Conservation (phyloP, 1,140 invertebrate species). For the Drosophila pachea region DNA sequence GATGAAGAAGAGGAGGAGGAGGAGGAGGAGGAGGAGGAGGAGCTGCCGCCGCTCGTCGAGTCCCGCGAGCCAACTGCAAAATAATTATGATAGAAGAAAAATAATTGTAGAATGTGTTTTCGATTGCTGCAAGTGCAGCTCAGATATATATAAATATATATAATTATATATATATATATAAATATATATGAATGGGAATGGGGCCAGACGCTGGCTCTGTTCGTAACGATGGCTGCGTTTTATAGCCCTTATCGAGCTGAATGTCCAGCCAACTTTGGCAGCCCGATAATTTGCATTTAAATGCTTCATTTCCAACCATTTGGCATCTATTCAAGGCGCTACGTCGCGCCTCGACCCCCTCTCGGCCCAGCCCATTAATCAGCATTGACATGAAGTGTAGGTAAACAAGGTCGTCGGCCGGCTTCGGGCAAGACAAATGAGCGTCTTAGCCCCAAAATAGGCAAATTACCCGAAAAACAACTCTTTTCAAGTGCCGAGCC, state of each 20-base stretch:
- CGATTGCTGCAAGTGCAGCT: slow-evolving; percentile 37
- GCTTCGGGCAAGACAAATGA: slow-evolving; percentile 56
- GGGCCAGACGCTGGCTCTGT: slow-evolving; percentile 17
- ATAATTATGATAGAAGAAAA: slow-evolving; percentile 42
- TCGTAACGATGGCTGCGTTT: slow-evolving; percentile 37
- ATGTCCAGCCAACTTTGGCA: slow-evolving; percentile 1
- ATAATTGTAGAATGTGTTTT: slow-evolving; percentile 39
- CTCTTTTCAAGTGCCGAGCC: slow-evolving; percentile 46
- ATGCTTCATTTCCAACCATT: slow-evolving; percentile 10
- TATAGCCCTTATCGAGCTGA: slow-evolving; percentile 21
- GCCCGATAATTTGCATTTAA: slow-evolving; percentile 36
- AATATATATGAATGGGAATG: slow-evolving; percentile 1
- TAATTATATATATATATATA: slow-evolving; percentile 4
- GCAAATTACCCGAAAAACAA: slow-evolving; percentile 62
- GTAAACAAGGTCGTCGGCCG: slow-evolving; percentile 62
- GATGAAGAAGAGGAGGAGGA: slow-evolving; percentile 32
- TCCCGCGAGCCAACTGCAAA: slow-evolving; percentile 85
- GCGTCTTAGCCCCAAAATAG: slow-evolving; percentile 59
- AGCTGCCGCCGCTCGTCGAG: slow-evolving; percentile 68
- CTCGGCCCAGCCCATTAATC: slow-evolving; percentile 42
- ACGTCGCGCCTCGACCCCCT: background rate
- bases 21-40: slow-evolving; percentile 7
- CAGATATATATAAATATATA: slow-evolving; percentile 14
- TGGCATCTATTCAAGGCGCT: background rate
- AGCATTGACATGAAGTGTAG: slow-evolving; percentile 37